Percentiles rank a stretch among this genome's conserved stretches.
Evolutionary conservation across 2,888 invertebrate genomes (phyloP).

Genomic region (Apotomis turbidana): DNA sequence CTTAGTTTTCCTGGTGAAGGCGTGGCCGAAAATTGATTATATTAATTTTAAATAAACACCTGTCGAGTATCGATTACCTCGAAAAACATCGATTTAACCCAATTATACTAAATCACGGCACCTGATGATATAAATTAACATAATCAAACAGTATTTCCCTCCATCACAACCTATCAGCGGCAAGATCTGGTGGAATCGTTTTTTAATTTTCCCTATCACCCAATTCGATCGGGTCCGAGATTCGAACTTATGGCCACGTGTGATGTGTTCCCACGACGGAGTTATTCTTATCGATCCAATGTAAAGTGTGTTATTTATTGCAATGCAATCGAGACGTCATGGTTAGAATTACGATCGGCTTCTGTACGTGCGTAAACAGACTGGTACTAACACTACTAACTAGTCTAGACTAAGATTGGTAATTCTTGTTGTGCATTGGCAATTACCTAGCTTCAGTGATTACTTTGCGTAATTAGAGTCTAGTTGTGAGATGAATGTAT

Average conservation of each 20-base stretch:
- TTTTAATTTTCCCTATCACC: slow-evolving; percentile 37
- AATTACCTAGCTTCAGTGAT: slow-evolving; percentile 6
- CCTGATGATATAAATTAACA: slow-evolving; percentile 41
- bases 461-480: slow-evolving; percentile 11
- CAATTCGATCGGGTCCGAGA: slow-evolving; percentile 28
- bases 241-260: slow-evolving; percentile 46
- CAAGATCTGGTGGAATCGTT: slow-evolving; percentile 41
- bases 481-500: slow-evolving; percentile 3
- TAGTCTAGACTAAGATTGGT: slow-evolving; percentile 9
- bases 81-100: not conserved
- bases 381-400: not conserved
- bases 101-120: slow-evolving; percentile 21
- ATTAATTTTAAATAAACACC: slow-evolving; percentile 15
- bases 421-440: slow-evolving; percentile 8
- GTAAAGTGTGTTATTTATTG: slow-evolving; percentile 34
- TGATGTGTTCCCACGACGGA: slow-evolving; percentile 51
- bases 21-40: slow-evolving; percentile 1
- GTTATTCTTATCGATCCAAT: slow-evolving; percentile 47
- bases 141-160: slow-evolving; percentile 47
- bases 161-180: slow-evolving; percentile 43
- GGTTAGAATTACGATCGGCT: slow-evolving; percentile 30
- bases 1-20: slow-evolving; percentile 8
- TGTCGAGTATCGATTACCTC: slow-evolving; percentile 26
- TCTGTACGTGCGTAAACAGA: slow-evolving; percentile 29
- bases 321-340: slow-evolving; percentile 35